Base-by-base conservation (phyloP, 2,888 invertebrate species). In the Holacanthella duospinosa region DNA sequence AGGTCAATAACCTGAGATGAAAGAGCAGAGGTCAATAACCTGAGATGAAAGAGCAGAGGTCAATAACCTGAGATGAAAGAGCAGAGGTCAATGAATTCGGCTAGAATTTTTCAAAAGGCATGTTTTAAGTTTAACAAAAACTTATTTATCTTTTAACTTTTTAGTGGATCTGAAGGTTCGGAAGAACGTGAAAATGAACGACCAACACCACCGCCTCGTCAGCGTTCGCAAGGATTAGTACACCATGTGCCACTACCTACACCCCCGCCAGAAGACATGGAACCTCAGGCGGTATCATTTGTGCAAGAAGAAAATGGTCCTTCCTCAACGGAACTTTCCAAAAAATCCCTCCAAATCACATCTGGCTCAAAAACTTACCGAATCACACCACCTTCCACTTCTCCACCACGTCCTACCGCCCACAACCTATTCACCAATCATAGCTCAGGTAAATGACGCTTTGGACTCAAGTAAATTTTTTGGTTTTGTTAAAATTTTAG, bases 221-320 rank as follows among this genome's bases (percentile, higher is more conserved):
- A 69, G 55, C 60, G 68, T 26, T 62, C 67, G 71, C 82, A 73
- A 77, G 82, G 56, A 78, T 67, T 76, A 64, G 71, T 77, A 65
- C 70, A 79, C 55, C 84, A 83, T 67, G 81, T 83, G 12, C 82
- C 85, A 1, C 80, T 85, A 56, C 84, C 85, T 54, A 82, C 84
- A 19, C 86, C 85, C 29, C 83, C 86, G 61, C 84, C 84, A 26
- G 90, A 89, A 75, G 90, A 90, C 75, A 92, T 93, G 91, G 91
- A 90, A 74, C 92, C 93, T 0, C 93, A 93, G 77, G 91, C 88
- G 79, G 92, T 93, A 74, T 92, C 91, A 62, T 93, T 93, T 63
- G 73, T 73, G 6, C 73, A 73, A 54, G 72, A 72, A 48, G 73
- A 71, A 29, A 67, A 69, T 55, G 66, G 68, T 24, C 66, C 71